Evolutionary conservation across 2,797 vertebrate species (phyloP).

Genomic region (Sebastolobus alascanus): DNA sequence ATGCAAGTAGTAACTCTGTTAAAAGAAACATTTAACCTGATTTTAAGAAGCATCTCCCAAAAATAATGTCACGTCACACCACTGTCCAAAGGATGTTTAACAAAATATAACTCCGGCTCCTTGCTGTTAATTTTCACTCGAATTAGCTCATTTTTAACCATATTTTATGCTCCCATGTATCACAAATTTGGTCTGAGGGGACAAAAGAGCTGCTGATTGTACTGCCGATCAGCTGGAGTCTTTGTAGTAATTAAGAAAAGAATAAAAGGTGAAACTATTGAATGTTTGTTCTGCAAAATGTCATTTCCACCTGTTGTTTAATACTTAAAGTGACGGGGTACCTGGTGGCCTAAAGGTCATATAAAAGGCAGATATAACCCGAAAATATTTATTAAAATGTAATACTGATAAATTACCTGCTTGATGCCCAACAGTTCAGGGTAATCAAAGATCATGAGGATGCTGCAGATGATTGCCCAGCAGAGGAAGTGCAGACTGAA

Average conservation of each 20-base stretch:
- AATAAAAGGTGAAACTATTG: background rate
- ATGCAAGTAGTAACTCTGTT: background rate
- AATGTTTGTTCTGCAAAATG: background rate
- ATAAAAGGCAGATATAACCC: background rate
- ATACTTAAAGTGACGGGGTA: background rate
- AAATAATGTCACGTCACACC: background rate
- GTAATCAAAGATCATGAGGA: constrained; percentile 92
- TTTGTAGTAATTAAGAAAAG: background rate
- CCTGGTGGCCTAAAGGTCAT: background rate
- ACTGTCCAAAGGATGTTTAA: background rate
- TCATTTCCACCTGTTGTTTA: background rate
- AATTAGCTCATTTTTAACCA: too few species aligned
- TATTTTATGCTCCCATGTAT: too few species aligned
- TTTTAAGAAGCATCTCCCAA: background rate
- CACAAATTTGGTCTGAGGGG: background rate
- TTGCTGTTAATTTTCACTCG: too few species aligned
- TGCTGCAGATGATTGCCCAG: constrained; percentile 94
- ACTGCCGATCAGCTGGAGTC: background rate
- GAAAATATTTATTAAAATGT: background rate
- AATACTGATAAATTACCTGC: constrained; percentile 82
- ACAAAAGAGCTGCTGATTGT: background rate
- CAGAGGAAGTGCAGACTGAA: constrained; percentile 90
- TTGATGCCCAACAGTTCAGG: constrained; percentile 93
- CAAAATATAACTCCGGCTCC: too few species aligned
- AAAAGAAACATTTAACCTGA: background rate